Percentiles rank a stretch among this genome's conserved stretches.
Evolutionary conservation across 2,888 invertebrate genomes (phyloP).

Genomic region (Stenurella melanura): DNA sequence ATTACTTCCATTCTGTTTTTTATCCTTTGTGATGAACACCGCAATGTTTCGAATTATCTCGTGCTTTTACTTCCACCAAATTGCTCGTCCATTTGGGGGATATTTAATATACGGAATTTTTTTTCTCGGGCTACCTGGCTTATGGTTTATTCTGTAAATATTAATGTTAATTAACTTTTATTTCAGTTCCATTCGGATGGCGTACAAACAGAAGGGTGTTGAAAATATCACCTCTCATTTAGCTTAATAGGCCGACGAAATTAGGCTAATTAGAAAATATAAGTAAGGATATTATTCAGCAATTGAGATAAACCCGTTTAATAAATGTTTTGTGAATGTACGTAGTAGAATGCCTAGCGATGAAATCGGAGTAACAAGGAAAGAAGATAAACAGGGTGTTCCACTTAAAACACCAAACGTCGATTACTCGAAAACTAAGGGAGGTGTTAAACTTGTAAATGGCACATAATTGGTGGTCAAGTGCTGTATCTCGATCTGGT

Average conservation of each 20-base stretch:
- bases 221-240: not conserved
- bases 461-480: too few species aligned
- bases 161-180: not conserved
- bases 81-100: conserved; percentile 2
- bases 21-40: not conserved
- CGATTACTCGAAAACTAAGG: too few species aligned
- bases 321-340: too few species aligned
- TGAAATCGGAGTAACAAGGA: too few species aligned
- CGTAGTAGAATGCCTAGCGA: too few species aligned
- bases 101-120: not conserved
- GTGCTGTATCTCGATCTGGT: too few species aligned
- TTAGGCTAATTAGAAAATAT: conserved; percentile 7
- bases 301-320: not conserved
- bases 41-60: not conserved
- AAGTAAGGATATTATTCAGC: not conserved
- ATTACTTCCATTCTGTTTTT: conserved; percentile 1
- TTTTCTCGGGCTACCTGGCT: not conserved
- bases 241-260: not conserved
- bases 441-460: too few species aligned
- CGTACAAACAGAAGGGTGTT: not conserved
- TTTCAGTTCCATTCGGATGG: not conserved
- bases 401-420: too few species aligned
- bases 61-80: conserved; percentile 9
- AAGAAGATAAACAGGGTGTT: too few species aligned
- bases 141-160: not conserved